These are phyloP conservation scores for Sarotherodon lohbergeri DNA, from an alignment of 2,113 vertebrate species.

Conservation along the genomic window DNA sequence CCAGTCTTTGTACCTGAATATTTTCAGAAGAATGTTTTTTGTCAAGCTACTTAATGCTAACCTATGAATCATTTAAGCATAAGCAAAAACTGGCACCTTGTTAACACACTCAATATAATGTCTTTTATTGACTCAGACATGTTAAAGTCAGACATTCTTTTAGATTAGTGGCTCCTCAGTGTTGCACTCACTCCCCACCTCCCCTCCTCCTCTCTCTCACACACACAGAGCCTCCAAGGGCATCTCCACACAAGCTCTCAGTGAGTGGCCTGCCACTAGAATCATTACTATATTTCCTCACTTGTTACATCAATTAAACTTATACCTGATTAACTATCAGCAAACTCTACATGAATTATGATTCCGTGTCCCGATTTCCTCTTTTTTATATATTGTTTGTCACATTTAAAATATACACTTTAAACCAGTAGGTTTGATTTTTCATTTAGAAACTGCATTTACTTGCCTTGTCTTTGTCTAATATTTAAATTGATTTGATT, in stretches of 20 bases:
- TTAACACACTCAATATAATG: background rate
- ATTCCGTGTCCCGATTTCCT: background rate
- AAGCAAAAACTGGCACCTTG: background rate
- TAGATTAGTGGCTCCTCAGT: background rate
- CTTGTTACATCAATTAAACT: background rate
- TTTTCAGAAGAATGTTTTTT: background rate
- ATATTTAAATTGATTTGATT: background rate
- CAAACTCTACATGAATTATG: background rate
- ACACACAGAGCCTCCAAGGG: background rate
- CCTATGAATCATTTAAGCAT: background rate
- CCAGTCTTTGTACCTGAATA: background rate
- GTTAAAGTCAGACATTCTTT: background rate
- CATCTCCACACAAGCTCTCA: background rate
- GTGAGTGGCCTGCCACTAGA: background rate
- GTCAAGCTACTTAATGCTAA: background rate
- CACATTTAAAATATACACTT: background rate
- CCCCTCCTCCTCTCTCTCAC: background rate
- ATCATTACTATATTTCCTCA: background rate
- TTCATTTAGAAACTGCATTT: background rate
- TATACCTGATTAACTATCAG: background rate
- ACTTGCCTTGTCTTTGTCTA: background rate
- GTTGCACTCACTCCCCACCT: background rate
- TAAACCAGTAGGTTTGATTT: background rate
- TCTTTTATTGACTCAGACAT: background rate
- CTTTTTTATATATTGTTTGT: background rate